A percentile compares a stretch with the other conserved stretches of the same genome.
These are phyloP conservation scores for Conistra vaccinii DNA, from an alignment of 2,888 invertebrate species.

Conservation along the genomic window DNA sequence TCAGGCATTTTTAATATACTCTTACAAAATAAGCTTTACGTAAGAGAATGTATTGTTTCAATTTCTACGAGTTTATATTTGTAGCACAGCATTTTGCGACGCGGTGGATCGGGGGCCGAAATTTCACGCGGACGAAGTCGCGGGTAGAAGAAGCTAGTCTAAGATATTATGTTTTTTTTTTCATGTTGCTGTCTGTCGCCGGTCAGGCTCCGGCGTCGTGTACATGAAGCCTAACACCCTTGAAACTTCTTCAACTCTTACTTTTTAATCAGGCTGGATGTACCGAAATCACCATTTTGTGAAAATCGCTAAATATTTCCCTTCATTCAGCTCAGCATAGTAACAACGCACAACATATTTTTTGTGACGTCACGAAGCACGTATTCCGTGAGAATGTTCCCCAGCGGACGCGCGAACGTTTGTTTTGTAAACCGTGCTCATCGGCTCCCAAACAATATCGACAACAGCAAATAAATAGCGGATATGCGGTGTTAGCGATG, in stretches of 20 bases:
- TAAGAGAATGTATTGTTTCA: constrained; percentile 7
- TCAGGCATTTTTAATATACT: constrained; percentile 23
- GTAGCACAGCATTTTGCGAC: too few species aligned
- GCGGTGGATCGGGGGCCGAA: too few species aligned
- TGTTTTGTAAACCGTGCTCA: constrained; percentile 64
- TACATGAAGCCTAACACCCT: too few species aligned
- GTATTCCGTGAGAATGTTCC: constrained; percentile 57
- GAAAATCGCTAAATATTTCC: neutral
- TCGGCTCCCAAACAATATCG: constrained; percentile 55
- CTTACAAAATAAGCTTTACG: constrained; percentile 35
- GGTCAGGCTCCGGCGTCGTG: too few species aligned
- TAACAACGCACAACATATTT: constrained; percentile 29
- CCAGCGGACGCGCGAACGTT: constrained; percentile 57
- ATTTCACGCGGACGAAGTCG: too few species aligned
- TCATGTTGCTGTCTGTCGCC: too few species aligned
- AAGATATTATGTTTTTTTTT: too few species aligned
- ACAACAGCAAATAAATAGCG: constrained; percentile 59
- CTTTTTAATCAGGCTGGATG: neutral
- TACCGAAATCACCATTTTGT: neutral
- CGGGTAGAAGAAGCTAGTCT: too few species aligned
- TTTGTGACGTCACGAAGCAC: constrained; percentile 56
- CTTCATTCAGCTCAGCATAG: constrained; percentile 27
- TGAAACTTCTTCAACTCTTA: neutral
- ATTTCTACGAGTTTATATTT: constrained; percentile 4
- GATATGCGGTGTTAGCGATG: constrained; percentile 46